These are phyloP conservation scores for Sipha flava DNA, from an alignment of 1,140 invertebrate species.

Conservation along the genomic window DNA sequence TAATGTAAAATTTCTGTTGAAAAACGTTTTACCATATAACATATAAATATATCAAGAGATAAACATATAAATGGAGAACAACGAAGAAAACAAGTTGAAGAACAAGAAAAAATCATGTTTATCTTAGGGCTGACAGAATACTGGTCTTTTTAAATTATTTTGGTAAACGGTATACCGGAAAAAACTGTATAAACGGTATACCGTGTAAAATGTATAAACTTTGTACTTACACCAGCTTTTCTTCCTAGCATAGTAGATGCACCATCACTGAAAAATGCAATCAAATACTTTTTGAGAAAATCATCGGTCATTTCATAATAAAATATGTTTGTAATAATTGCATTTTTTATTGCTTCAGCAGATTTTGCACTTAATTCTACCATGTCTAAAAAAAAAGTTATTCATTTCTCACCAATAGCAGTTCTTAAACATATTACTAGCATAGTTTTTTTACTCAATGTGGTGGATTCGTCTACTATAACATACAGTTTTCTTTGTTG, in stretches of 20 bases:
- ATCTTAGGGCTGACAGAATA: too few species aligned
- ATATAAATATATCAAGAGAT: too few species aligned
- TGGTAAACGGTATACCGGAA: too few species aligned
- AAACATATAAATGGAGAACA: too few species aligned
- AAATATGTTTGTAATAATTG: background rate
- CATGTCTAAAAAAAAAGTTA: background rate
- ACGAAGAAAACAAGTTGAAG: too few species aligned
- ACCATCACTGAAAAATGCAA: background rate
- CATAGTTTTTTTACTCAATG: background rate
- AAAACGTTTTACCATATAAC: too few species aligned
- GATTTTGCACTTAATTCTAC: background rate
- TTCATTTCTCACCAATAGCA: background rate
- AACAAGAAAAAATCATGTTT: too few species aligned
- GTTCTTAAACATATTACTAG: background rate
- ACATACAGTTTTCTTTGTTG: background rate
- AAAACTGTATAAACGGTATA: too few species aligned
- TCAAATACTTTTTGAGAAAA: background rate
- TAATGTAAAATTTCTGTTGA: too few species aligned
- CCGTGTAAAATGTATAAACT: too few species aligned
- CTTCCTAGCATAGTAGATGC: background rate
- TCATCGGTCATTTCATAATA: background rate
- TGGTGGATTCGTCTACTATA: background rate
- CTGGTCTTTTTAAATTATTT: too few species aligned
- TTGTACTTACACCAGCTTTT: background rate
- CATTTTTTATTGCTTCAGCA: background rate